Conservation (phyloP, 2,113 vertebrate species). For the Nerophis lumbriciformis region DNA sequence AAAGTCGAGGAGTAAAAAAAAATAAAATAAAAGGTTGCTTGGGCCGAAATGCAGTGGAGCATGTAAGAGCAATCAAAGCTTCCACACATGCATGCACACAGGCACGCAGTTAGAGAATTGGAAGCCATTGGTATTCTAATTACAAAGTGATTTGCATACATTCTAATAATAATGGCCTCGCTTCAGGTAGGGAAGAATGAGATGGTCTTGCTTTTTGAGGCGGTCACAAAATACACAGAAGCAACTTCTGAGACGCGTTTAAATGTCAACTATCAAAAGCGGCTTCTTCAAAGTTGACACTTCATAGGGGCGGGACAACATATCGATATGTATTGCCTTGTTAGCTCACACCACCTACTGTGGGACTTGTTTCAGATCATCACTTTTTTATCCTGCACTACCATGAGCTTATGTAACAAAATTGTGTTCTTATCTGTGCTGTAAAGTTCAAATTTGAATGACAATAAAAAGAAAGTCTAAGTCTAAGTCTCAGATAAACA, state of each 20-base stretch:
- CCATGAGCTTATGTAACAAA: too few relatives aligned
- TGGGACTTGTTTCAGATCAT: too few relatives aligned
- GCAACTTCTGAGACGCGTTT: slow-evolving; percentile 23
- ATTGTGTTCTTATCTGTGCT: too few relatives aligned
- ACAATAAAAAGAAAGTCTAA: too few relatives aligned
- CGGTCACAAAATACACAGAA: too few relatives aligned
- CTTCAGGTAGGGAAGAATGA: slow-evolving; percentile 37
- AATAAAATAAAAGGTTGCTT: slow-evolving; percentile 31
- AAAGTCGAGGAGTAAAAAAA: slow-evolving; percentile 28
- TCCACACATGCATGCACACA: slow-evolving; percentile 20
- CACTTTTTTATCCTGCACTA: too few relatives aligned
- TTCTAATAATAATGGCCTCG: slow-evolving; percentile 31
- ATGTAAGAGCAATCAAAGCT: slow-evolving; percentile 56
- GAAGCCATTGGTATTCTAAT: slow-evolving; percentile 48
- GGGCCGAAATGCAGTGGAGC: slow-evolving; percentile 50
- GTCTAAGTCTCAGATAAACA: too few relatives aligned
- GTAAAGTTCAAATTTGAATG: too few relatives aligned
- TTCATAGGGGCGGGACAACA: too few relatives aligned
- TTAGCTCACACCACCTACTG: too few relatives aligned
- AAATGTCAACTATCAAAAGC: slow-evolving; percentile 70
- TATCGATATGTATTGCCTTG: too few relatives aligned
- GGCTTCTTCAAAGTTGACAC: too few relatives aligned
- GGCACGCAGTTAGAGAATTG: slow-evolving; percentile 4
- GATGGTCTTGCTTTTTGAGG: not conserved
- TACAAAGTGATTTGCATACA: slow-evolving; percentile 41